These are phyloP conservation scores for Palaemon carinicauda DNA, from an alignment of 1,140 invertebrate species.

Conservation along the genomic window DNA sequence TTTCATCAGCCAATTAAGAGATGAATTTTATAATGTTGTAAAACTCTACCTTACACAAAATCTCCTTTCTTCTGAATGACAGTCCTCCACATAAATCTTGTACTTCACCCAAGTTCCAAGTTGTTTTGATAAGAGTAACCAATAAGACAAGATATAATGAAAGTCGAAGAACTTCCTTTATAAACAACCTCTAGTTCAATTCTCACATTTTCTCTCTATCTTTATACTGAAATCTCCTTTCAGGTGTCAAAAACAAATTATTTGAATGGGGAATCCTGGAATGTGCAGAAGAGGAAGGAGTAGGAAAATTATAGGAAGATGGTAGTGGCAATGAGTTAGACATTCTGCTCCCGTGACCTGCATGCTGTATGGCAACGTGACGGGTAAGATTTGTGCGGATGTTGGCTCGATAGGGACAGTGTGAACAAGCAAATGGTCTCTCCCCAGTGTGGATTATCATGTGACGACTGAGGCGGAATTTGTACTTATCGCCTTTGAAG, in stretches of 20 bases:
- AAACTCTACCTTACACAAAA: not conserved
- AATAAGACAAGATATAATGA: not conserved
- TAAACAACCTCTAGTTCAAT: not conserved
- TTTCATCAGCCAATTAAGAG: conserved; percentile 15
- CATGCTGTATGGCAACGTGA: conserved; percentile 50
- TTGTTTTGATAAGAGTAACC: not conserved
- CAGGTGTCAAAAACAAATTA: conserved; percentile 1
- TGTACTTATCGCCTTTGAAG: conserved; percentile 55
- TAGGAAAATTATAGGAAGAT: not conserved
- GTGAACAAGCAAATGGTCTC: conserved; percentile 67
- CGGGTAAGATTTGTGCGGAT: conserved; percentile 53
- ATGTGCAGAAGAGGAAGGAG: conserved; percentile 31
- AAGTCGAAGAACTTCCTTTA: not conserved
- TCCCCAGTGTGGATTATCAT: conserved; percentile 65
- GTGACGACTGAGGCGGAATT: conserved; percentile 58
- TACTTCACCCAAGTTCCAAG: too few relatives aligned
- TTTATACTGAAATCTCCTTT: not conserved
- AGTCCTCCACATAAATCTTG: not conserved
- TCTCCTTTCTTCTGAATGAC: not conserved
- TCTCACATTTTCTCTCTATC: not conserved
- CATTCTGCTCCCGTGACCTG: not conserved
- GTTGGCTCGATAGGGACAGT: conserved; percentile 54
- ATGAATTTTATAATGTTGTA: not conserved
- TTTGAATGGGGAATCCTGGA: conserved; percentile 26
- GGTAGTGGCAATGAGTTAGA: conserved; percentile 5